Evolutionary conservation across 2,888 invertebrate genomes (phyloP).

Genomic region (Phengaris alcon): DNA sequence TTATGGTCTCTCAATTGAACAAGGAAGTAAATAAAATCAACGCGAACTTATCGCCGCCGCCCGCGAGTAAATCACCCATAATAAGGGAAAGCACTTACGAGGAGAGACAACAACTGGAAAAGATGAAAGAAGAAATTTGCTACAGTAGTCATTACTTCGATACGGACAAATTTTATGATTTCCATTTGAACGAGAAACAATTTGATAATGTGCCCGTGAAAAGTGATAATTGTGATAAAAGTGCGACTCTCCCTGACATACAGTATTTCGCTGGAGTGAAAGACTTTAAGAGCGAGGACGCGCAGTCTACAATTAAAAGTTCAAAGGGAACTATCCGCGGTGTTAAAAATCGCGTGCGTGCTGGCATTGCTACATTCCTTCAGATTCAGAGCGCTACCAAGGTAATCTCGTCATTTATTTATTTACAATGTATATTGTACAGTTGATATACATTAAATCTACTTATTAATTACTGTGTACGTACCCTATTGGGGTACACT

Average conservation of each 20-base stretch:
- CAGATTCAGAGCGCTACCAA: slow-evolving; percentile 89
- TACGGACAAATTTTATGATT: slow-evolving; percentile 89
- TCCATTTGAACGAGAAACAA: slow-evolving; percentile 88
- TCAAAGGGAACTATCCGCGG: slow-evolving; percentile 95
- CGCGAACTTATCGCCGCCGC: slow-evolving; percentile 51
- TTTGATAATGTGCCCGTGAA: slow-evolving; percentile 69
- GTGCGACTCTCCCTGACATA: slow-evolving; percentile 72
- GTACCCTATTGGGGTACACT: too few relatives aligned
- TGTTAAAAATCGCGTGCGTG: slow-evolving; percentile 95
- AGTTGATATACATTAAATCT: too few relatives aligned
- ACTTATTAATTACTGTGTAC: too few relatives aligned
- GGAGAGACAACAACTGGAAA: slow-evolving; percentile 78
- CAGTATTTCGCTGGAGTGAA: slow-evolving; percentile 90
- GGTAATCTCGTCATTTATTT: slow-evolving; percentile 74
- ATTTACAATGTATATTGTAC: background rate
- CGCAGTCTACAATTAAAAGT: slow-evolving; percentile 90
- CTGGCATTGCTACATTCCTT: slow-evolving; percentile 96
- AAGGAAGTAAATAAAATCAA: slow-evolving; percentile 58
- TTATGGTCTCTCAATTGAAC: slow-evolving; percentile 74
- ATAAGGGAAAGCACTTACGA: slow-evolving; percentile 85
- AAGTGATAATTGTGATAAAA: slow-evolving; percentile 70
- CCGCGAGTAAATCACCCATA: slow-evolving; percentile 64
- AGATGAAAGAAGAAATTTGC: slow-evolving; percentile 65
- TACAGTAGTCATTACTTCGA: slow-evolving; percentile 82
- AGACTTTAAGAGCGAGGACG: slow-evolving; percentile 82